phyloP scores from a whole-genome alignment of 2,797 vertebrate species.

The Lycodopsis pacificus region DNA sequence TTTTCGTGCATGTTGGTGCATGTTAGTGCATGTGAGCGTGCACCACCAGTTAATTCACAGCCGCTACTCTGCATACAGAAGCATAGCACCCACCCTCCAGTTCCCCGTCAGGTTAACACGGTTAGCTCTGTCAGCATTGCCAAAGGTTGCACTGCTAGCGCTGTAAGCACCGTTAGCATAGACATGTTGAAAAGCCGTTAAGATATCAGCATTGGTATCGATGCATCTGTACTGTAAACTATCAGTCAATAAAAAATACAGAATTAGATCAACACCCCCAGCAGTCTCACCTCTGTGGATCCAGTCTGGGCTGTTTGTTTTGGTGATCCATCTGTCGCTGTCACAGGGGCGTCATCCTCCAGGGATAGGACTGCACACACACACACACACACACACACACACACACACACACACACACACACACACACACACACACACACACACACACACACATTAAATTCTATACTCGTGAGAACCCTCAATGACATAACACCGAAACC shows the following conservation, averaged over 20 bases:
- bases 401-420: neutral
- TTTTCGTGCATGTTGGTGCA: too few species aligned
- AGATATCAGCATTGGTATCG: neutral
- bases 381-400: neutral
- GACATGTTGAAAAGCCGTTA: neutral
- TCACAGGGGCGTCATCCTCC: neutral
- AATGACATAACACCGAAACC: neutral
- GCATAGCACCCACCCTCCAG: too few species aligned
- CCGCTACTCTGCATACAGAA: too few species aligned
- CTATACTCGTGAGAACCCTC: neutral
- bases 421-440: neutral
- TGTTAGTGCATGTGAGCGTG: too few species aligned
- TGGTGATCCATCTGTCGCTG: neutral
- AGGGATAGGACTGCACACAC: conserved; percentile 33
- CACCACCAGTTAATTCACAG: too few species aligned
- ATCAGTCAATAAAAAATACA: neutral
- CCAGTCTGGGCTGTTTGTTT: neutral
- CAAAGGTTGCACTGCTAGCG: too few species aligned
- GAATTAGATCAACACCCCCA: neutral
- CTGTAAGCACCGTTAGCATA: too few species aligned
- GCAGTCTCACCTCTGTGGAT: neutral
- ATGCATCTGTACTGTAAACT: neutral
- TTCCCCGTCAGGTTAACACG: too few species aligned
- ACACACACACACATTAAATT: neutral
- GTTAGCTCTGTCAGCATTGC: too few species aligned